Conservation (phyloP, 2,113 vertebrate species). For the Psilopsiagon aurifrons region DNA sequence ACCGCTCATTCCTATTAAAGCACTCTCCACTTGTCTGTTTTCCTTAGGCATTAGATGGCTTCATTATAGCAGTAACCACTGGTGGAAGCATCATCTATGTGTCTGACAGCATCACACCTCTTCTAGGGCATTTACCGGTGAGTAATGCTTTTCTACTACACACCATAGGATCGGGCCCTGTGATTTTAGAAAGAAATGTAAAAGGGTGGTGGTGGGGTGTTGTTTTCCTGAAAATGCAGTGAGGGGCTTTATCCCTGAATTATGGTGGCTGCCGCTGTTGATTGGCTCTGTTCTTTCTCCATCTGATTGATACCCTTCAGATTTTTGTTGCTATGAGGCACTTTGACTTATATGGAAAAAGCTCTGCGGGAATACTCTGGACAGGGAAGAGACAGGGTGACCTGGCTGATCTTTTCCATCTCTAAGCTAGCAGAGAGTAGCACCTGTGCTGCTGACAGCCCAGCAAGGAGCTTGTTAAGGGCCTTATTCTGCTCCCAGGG, state of each 20-base stretch:
- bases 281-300: not conserved
- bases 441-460: not conserved
- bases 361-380: not conserved
- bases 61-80: constrained; percentile 82
- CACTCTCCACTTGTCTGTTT: not conserved
- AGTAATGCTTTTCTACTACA: constrained; percentile 54
- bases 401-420: constrained; percentile 24
- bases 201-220: not conserved
- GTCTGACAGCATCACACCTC: constrained; percentile 83
- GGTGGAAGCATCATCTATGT: constrained; percentile 84
- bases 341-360: not conserved
- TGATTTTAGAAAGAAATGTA: not conserved
- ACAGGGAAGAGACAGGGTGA: not conserved
- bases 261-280: not conserved
- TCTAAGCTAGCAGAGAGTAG: constrained; percentile 6
- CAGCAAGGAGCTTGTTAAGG: not conserved
- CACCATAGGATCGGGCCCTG: rapidly evolving
- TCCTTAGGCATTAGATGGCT: constrained; percentile 81
- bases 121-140: constrained; percentile 83
- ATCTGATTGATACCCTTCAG: not conserved
- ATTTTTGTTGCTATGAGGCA: constrained; percentile 50
- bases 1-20: not conserved
- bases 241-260: not conserved
- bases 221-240: not conserved
- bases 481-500: not conserved